Conservation (phyloP, 2,888 invertebrate species). For the Branchipolynoe longqiensis region DNA sequence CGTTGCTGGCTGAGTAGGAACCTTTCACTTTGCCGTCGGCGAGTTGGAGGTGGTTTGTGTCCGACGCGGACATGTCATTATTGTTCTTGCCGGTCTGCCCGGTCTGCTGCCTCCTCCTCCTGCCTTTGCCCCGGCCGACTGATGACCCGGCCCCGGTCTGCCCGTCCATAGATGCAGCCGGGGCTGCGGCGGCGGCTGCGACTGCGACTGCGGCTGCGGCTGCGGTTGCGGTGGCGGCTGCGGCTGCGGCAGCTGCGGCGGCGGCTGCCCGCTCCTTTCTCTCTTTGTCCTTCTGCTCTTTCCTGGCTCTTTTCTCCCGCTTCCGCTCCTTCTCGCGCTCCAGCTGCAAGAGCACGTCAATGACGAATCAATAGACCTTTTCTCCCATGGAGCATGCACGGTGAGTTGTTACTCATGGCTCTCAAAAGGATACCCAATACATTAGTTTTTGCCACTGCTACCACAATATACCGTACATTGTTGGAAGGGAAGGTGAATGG, state of each 20-base stretch:
- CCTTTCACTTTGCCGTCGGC: slow-evolving; percentile 22
- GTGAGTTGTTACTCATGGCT: too few relatives aligned
- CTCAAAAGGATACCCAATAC: too few relatives aligned
- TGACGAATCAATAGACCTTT: too few relatives aligned
- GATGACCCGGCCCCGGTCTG: too few relatives aligned
- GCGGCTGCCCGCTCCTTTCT: slow-evolving; percentile 20
- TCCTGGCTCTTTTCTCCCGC: slow-evolving; percentile 53
- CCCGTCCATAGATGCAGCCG: too few relatives aligned
- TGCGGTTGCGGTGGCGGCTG: background rate
- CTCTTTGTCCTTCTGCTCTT: slow-evolving; percentile 54
- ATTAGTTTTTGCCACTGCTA: too few relatives aligned
- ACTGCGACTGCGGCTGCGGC: background rate
- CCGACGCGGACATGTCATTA: background rate
- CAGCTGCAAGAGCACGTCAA: background rate
- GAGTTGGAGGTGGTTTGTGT: slow-evolving; percentile 58
- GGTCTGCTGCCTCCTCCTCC: too few relatives aligned
- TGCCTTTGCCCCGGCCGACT: too few relatives aligned
- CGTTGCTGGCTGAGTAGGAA: slow-evolving; percentile 31
- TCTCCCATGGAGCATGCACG: too few relatives aligned
- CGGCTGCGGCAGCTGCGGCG: background rate
- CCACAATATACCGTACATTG: too few relatives aligned
- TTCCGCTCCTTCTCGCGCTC: slow-evolving; percentile 59
- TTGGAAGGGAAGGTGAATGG: too few relatives aligned
- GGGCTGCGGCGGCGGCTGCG: background rate
- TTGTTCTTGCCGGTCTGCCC: slow-evolving; percentile 12